phyloP scores from a whole-genome alignment of 2,888 invertebrate genomes.

The Drosophila hamatofila region DNA sequence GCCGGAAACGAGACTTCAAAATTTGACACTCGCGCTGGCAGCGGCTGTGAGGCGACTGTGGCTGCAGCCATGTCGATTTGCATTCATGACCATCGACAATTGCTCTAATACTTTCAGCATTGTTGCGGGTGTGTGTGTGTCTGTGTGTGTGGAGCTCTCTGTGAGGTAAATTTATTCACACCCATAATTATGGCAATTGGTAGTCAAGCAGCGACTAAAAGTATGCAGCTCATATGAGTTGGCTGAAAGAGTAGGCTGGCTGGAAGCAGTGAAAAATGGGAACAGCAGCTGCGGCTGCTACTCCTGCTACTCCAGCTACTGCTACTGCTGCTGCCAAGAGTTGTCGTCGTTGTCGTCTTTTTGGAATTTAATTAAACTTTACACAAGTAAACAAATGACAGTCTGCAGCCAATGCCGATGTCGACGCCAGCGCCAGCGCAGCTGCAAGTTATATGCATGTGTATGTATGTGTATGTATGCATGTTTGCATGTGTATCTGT shows the following conservation, averaged over 20 bases:
- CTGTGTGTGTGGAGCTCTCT: background rate
- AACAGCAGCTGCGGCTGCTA: slow-evolving; percentile 41
- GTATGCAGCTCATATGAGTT: slow-evolving; percentile 45
- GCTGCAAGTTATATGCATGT: slow-evolving; percentile 26
- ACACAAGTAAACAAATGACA: slow-evolving; percentile 81
- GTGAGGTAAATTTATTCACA: slow-evolving; percentile 37
- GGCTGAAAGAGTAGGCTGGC: background rate
- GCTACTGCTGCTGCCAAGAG: slow-evolving; percentile 57
- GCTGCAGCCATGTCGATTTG: slow-evolving; percentile 50
- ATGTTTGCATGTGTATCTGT: slow-evolving; percentile 3
- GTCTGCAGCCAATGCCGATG: slow-evolving; percentile 65
- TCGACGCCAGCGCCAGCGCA: slow-evolving; percentile 4
- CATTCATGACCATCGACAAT: slow-evolving; percentile 71
- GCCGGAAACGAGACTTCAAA: slow-evolving; percentile 42
- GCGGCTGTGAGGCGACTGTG: slow-evolving; percentile 22
- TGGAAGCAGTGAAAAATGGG: slow-evolving; percentile 43
- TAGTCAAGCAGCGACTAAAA: slow-evolving; percentile 55
- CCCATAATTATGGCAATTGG: slow-evolving; percentile 76
- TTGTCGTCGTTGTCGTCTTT: slow-evolving; percentile 69
- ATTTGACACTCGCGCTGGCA: slow-evolving; percentile 56
- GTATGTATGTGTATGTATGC: slow-evolving; percentile 22
- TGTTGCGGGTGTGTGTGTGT: slow-evolving; percentile 27
- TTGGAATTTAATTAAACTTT: slow-evolving; percentile 80
- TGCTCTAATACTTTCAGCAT: slow-evolving; percentile 68
- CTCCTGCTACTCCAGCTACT: slow-evolving; percentile 42